Conservation (phyloP, 2,888 invertebrate genomes). For the Phortica magna region DNA sequence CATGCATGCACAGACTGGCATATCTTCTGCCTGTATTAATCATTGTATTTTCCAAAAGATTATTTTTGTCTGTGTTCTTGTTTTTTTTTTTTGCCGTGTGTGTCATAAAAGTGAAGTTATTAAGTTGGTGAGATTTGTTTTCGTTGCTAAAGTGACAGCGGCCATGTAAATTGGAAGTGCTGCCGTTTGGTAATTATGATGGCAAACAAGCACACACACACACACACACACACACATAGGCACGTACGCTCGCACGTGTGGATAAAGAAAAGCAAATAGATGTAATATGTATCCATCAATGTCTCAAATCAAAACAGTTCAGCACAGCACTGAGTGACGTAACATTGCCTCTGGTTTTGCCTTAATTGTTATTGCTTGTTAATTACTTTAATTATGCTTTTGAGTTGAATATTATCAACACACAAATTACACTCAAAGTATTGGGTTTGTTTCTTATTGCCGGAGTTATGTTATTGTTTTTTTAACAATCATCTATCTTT, state of each 20-base stretch:
- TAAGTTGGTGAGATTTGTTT: conserved; percentile 73
- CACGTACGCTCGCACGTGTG: not conserved
- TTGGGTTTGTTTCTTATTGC: too few relatives aligned
- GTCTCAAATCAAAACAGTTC: not conserved
- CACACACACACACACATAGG: too few relatives aligned
- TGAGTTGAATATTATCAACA: too few relatives aligned
- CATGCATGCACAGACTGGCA: too few relatives aligned
- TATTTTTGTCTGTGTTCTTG: not conserved
- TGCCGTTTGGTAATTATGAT: conserved; percentile 50
- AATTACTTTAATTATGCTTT: too few relatives aligned
- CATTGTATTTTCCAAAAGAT: not conserved
- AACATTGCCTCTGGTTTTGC: not conserved
- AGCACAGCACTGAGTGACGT: not conserved
- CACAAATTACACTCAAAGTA: too few relatives aligned
- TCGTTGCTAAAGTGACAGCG: conserved; percentile 61
- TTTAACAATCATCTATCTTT: too few relatives aligned
- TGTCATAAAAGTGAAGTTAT: conserved; percentile 42
- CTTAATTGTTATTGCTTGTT: too few relatives aligned
- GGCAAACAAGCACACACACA: too few relatives aligned
- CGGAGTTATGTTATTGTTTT: too few relatives aligned
- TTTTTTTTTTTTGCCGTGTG: not conserved
- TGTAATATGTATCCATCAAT: not conserved
- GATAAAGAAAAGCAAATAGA: not conserved
- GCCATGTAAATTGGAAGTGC: conserved; percentile 67
- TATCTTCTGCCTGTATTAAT: not conserved